Base-by-base conservation (phyloP, 2,888 invertebrate genomes). In the Ophion slaviceki region DNA sequence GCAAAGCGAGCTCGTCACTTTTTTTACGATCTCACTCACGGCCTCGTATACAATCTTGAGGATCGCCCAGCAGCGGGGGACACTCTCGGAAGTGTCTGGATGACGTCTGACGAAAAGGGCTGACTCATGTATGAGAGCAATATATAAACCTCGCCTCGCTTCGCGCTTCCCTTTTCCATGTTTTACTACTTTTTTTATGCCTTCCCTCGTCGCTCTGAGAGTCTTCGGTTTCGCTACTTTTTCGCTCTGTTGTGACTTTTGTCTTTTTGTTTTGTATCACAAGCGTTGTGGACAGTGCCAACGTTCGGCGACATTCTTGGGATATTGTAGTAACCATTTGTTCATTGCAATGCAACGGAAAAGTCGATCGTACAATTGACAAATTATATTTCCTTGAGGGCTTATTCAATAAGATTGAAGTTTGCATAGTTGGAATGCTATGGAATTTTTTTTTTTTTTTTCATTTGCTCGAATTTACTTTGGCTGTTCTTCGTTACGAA, bases 11-110 rank as follows among this genome's bases (percentile, higher is more conserved):
- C 62, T 80, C 72, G 61, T 75, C 75, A 75, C 47, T 28, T 68
- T 80, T 87, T 88, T 88, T 88, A 88, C 87, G 88, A 87, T 81
- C 82, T 83, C 79, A 70, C 79, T 83, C 86, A 78, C 66, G 68
- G 77, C 14, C 57, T 57, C 32, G n/a, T 20, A 36, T 76, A 80
- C 80, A 86, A 66, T 84, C 87, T 82, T 87, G 72, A 61, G 57
- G 84, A 87, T 74, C 79, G 74, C 20, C 78, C 64, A n/a, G 24
- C 67, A 28, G 76, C 76, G 45, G 74, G 64, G 77, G 72, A 61
- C 80, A 80, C 80, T 86, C 64, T 74, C n/a, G 59, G 74, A 78
- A 86, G 86, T 83, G 83, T 86, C 80, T 86, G 80, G 40, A 68
- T 81, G 80, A 80, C 80, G 82, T 86, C 80, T 75, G 79, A 83